Percentiles rank a stretch among this genome's conserved stretches.
phyloP scores from a whole-genome alignment of 2,113 vertebrate genomes.

The Mesembrinibis cayennensis region DNA sequence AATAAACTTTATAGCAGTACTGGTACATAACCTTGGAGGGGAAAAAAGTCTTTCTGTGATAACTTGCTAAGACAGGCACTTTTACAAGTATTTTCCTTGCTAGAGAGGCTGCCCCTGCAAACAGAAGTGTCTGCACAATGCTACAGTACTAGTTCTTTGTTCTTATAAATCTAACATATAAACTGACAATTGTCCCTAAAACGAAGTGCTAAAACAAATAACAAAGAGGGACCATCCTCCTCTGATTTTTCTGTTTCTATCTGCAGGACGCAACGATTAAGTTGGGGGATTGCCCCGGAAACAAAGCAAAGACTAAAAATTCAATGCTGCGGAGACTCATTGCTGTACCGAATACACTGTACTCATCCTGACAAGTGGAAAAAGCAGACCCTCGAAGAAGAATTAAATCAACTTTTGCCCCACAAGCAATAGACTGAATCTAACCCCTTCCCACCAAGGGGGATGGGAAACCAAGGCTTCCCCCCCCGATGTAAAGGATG shows the following conservation, averaged over 20 bases:
- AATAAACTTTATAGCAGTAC: constrained; percentile 51
- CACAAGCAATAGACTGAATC: not conserved
- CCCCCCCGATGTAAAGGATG: not conserved
- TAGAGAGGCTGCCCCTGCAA: not conserved
- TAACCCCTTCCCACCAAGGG: not conserved
- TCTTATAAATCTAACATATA: not conserved
- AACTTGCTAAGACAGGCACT: not conserved
- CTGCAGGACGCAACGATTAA: not conserved
- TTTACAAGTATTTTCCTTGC: not conserved
- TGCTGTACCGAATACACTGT: not conserved
- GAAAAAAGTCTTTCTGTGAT: not conserved
- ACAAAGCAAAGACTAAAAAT: not conserved
- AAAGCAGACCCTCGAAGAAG: not conserved
- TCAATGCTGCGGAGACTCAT: not conserved
- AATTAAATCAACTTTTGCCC: constrained; percentile 13
- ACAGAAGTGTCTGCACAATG: not conserved
- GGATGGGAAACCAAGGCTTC: not conserved
- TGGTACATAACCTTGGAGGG: not conserved
- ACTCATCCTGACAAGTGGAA: not conserved
- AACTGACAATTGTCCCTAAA: not conserved
- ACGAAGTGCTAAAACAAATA: not conserved
- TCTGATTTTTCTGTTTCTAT: not conserved
- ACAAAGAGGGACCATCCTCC: not conserved
- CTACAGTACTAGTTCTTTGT: not conserved
- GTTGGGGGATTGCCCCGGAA: not conserved